Evolutionary conservation across 2,113 vertebrate genomes (phyloP), one percentile per base, ranked within the genome.

Genomic region (Sebastes fasciatus): DNA sequence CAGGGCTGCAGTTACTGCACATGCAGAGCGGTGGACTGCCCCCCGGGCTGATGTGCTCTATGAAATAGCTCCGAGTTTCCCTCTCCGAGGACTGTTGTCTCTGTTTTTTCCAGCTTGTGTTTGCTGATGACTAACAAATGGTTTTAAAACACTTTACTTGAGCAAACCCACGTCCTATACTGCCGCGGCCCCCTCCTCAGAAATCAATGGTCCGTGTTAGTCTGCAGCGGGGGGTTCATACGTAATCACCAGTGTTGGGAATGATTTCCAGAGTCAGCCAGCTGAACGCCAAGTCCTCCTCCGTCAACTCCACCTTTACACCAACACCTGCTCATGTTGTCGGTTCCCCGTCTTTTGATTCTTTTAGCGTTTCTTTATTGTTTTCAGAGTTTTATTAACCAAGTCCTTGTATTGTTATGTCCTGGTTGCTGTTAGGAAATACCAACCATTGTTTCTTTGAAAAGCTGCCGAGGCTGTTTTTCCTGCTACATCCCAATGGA

Each of bases 111-210:
- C 64, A 68, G 14, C 21, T 66, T 34, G 49, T 75, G 75, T 82
- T 89, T 69, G 75, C 87, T 76, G 85, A 93, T 87, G 85, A 80
- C 86, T 62, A 83, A 86, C 68, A 80, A 88, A 89, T 88, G 81
- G 76, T 73, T 89, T 88, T 81, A 86, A 89, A 91, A 68, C 83
- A 80, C 84, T 87, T 88, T 14, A 65, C 80, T 84, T 66, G 82
- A 80, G 90, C 79, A 86, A 76, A 85, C 74, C 17, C 52, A 45
- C 13, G 34, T 64, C 70, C 74, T 69, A 16, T 16, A 26, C 54
- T 74, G 74, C 68, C 49, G 58, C 21, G 0, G 2, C 14, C 74
- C 64, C 80, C 54, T 74, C 72, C n/a, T 0, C 58, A 58, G 79
- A 80, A 87, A 78, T 80, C 88, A 87, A 77, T 86, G 84, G 77